Evolutionary conservation across 2,888 invertebrate genomes (phyloP).

Genomic region (Argynnis bischoffii): DNA sequence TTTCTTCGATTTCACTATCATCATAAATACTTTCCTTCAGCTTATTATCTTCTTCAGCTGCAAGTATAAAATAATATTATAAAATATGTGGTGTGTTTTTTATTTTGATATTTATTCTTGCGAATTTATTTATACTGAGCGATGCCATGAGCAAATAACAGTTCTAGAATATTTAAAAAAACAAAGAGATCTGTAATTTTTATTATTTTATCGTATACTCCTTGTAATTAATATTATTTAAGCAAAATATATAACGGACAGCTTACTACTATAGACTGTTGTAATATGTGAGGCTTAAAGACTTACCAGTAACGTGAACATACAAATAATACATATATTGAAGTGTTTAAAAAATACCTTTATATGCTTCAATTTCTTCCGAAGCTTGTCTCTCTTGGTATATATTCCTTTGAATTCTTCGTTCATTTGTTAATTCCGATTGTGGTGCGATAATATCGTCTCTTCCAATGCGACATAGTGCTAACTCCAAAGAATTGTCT

Average conservation of each 20-base stretch:
- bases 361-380: constrained; percentile 79
- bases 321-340: not conserved
- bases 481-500: constrained; percentile 90
- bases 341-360: constrained; percentile 53
- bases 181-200: too few species aligned
- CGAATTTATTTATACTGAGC: not conserved
- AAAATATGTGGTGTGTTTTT: too few species aligned
- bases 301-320: too few species aligned
- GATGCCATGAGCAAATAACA: too few species aligned
- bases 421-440: constrained; percentile 83
- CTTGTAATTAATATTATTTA: too few species aligned
- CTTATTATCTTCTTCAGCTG: constrained; percentile 78
- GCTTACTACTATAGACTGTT: too few species aligned
- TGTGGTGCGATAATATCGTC: constrained; percentile 96
- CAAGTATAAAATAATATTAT: constrained; percentile 26
- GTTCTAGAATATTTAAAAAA: too few species aligned
- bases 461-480: constrained; percentile 91
- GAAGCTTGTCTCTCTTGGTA: constrained; percentile 80
- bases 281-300: too few species aligned
- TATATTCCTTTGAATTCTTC: constrained; percentile 77
- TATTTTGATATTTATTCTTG: not conserved
- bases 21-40: constrained; percentile 71
- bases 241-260: too few species aligned
- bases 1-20: constrained; percentile 65
- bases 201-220: too few species aligned